phyloP scores from a whole-genome alignment of 2,888 invertebrate species.

The Pterostichus madidus region DNA sequence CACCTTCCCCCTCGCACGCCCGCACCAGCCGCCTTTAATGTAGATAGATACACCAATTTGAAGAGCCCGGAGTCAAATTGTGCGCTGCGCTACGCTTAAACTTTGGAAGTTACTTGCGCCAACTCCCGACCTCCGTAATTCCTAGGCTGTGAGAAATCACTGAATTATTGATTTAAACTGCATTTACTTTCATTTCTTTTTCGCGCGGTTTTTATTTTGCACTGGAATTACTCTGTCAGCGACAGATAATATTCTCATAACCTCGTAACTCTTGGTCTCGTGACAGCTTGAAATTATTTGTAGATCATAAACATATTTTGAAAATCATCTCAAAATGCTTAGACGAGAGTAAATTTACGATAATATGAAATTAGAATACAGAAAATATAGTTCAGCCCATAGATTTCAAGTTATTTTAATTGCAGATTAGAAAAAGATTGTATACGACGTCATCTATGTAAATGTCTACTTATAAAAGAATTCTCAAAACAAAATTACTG shows the following conservation, averaged over 20 bases:
- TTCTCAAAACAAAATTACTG: too few relatives aligned
- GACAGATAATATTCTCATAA: constrained; percentile 23
- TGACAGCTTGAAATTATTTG: neutral
- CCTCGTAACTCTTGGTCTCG: neutral
- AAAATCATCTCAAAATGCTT: neutral
- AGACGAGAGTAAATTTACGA: too few relatives aligned
- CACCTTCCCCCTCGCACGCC: constrained; percentile 18
- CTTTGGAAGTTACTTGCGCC: constrained; percentile 54
- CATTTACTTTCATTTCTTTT: constrained; percentile 36
- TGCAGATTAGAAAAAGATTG: too few relatives aligned
- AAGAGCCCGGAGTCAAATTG: constrained; percentile 62
- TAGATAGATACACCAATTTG: constrained; percentile 73
- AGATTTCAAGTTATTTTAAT: too few relatives aligned
- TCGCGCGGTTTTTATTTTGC: constrained; percentile 6
- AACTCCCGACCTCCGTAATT: constrained; percentile 15
- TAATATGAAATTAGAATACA: too few relatives aligned
- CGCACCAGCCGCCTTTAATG: constrained; percentile 69
- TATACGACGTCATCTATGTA: too few relatives aligned
- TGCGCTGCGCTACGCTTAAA: constrained; percentile 50
- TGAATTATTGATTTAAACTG: constrained; percentile 57
- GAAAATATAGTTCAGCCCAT: too few relatives aligned
- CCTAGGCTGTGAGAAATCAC: constrained; percentile 51
- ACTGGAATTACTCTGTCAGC: constrained; percentile 23
- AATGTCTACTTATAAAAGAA: too few relatives aligned
- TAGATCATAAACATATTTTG: neutral